Evolutionary conservation across 2,113 vertebrate genomes (phyloP).

Genomic region (Porphyrio hochstetteri): DNA sequence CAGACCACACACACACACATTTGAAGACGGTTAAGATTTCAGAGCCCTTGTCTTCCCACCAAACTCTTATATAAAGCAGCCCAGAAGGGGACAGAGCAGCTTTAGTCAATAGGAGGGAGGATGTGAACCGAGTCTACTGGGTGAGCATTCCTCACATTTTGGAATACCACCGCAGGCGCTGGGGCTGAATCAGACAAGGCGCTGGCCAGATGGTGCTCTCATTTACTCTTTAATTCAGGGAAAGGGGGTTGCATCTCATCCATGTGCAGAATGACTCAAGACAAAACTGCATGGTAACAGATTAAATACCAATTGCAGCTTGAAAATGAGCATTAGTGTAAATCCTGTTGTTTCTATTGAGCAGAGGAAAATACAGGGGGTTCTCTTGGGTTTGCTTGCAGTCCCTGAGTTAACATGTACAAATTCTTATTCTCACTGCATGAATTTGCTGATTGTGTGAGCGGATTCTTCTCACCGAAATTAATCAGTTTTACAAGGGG

Average conservation of each 20-base stretch:
- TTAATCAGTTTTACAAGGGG: conserved; percentile 27
- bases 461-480: conserved; percentile 8
- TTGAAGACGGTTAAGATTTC: conserved; percentile 59
- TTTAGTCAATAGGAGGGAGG: conserved; percentile 51
- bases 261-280: background rate
- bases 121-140: conserved; percentile 40
- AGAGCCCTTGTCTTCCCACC: conserved; percentile 49
- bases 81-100: conserved; percentile 58
- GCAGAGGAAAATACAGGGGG: background rate
- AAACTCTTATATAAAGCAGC: conserved; percentile 8
- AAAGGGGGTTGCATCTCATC: background rate
- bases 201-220: conserved; percentile 42
- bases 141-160: conserved; percentile 60
- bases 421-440: background rate
- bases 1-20: conserved; percentile 58
- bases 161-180: conserved; percentile 26
- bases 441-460: background rate
- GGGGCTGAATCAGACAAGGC: conserved; percentile 4
- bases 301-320: background rate
- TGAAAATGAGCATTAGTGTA: background rate
- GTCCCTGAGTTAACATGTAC: background rate
- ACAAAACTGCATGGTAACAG: background rate
- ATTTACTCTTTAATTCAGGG: background rate
- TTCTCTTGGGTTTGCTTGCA: background rate
- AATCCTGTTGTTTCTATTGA: background rate